Evolutionary conservation across 2,797 vertebrate species (phyloP), one percentile per base, ranked within the genome.

Genomic region (Acanthornis magna): DNA sequence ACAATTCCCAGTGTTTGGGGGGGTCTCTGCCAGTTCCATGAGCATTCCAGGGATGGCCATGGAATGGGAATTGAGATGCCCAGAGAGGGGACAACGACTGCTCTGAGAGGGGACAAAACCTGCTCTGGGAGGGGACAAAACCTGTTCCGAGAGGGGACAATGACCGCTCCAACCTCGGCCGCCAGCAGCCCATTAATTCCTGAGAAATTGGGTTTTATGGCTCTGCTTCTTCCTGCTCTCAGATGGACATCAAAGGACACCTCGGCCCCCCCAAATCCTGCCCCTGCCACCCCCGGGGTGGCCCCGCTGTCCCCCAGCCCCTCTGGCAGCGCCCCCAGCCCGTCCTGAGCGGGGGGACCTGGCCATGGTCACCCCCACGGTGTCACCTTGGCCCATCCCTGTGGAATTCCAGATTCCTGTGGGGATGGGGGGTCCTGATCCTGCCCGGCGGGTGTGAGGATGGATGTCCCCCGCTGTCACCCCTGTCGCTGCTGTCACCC

Each of bases 111-210:
- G 36, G 36, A 43, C 34, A 30, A 1, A 21, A 45, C 9, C 20
- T 21, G 60, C 32, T n/a, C 51, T 3, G 7, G 1, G 14, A 72
- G 48, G 42, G 12, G 40, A 43, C 34, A 30, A 1, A 22, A 47
- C 12, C 45, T 47, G 60, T 29, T 29, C 51, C 4, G 7, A 1
- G 14, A 67, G 48, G 42, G 12, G 47, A 43, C 34, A 26, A 1
- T 1, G n/a, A 36, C 20, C 15, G 65, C 91, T 62, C 74, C 6
- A 20, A 67, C 87, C 91, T 93, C 75, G 92, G 85, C 91, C 63
- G 71, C 63, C 91, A 16, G 47, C 57, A 32, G 86, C 30, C 57
- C 74, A 2, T 68, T 81, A 85, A 92, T 11, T 65, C 61, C 2
- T 1, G 38, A 80, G 42, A 61, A 68, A 3, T 29, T 55, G 51